Conservation (phyloP, 2,797 vertebrate species). For the Spinus olivaceus region DNA sequence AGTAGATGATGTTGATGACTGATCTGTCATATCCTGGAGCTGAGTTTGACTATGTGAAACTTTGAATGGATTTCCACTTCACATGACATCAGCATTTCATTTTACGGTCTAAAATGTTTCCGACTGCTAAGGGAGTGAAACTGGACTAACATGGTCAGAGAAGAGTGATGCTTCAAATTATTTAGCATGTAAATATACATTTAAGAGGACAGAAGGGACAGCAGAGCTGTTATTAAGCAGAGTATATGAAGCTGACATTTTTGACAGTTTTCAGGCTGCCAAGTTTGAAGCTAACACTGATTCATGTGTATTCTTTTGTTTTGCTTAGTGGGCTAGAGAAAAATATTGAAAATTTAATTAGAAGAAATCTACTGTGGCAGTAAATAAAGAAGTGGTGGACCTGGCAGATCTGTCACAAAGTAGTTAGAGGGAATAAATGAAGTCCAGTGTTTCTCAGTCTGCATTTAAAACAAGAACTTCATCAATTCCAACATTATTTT, state of each 20-base stretch:
- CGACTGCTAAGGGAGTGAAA: background rate
- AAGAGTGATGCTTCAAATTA: slow-evolving; percentile 15
- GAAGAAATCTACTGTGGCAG: background rate
- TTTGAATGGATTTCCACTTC: background rate
- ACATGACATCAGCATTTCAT: accelerated
- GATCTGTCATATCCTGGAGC: background rate
- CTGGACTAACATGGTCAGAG: background rate
- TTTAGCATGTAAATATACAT: slow-evolving; percentile 11
- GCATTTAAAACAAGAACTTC: background rate
- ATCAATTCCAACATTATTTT: background rate
- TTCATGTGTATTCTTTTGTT: background rate
- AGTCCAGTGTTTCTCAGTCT: background rate
- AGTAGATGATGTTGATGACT: background rate
- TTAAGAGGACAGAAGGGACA: slow-evolving; percentile 34
- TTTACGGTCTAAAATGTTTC: background rate
- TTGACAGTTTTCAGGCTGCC: slow-evolving; percentile 15
- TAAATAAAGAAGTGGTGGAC: background rate
- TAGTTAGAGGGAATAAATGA: background rate
- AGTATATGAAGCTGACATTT: background rate
- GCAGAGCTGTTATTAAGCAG: slow-evolving; percentile 5
- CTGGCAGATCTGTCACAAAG: background rate
- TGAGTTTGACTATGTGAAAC: background rate
- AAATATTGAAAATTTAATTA: slow-evolving; percentile 22
- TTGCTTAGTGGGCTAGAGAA: background rate
- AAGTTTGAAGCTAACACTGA: background rate